Conservation (phyloP, 2,888 invertebrate genomes). For the Panzeria rudis region DNA sequence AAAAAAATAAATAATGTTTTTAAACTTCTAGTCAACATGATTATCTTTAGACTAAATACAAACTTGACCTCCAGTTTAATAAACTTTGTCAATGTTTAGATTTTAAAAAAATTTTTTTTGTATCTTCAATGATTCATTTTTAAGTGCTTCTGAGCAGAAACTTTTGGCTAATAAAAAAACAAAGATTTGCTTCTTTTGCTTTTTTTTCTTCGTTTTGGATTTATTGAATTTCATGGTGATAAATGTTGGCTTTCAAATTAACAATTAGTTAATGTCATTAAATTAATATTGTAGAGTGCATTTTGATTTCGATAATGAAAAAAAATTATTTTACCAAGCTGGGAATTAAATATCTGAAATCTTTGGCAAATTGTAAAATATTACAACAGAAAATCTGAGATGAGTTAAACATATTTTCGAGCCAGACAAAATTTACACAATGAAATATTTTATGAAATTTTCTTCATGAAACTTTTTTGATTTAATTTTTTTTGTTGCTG, state of each 20-base stretch:
- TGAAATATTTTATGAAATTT: no score
- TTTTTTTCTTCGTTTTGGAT: not conserved
- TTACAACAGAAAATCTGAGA: no score
- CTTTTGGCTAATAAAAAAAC: not conserved
- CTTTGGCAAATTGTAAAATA: not conserved
- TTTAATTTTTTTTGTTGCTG: no score
- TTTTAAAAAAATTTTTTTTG: not conserved
- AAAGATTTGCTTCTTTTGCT: conserved; percentile 40
- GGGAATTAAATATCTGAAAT: not conserved
- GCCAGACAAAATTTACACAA: no score
- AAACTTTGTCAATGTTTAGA: conserved; percentile 61
- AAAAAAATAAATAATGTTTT: conserved; percentile 49
- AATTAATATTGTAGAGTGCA: conserved; percentile 11
- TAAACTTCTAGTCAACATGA: conserved; percentile 24
- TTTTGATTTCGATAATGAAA: conserved; percentile 1
- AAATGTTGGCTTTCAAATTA: conserved; percentile 47
- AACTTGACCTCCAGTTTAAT: conserved; percentile 66
- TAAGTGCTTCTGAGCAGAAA: conserved; percentile 2
- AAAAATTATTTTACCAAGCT: not conserved
- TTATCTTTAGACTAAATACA: conserved; percentile 55
- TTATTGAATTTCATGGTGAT: conserved; percentile 37
- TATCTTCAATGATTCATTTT: conserved; percentile 48
- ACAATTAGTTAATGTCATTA: conserved; percentile 59
- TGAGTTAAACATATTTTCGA: no score
- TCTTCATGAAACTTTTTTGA: no score